Evolutionary conservation across 2,888 invertebrate genomes (phyloP), one percentile per base, ranked within the genome.

Genomic region (Acrobasis consociella): DNA sequence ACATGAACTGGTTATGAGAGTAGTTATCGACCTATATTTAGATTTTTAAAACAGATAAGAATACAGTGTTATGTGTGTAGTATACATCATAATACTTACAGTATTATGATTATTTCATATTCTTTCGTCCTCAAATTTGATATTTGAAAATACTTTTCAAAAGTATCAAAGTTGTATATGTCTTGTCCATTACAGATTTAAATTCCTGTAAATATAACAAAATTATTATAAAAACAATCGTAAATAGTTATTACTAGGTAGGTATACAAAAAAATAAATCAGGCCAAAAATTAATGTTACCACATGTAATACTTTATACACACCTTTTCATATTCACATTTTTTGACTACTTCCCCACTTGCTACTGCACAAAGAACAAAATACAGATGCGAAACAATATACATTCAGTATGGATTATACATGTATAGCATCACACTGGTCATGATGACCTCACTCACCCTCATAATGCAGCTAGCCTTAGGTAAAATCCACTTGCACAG

Each of bases 281-380:
- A 46, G 8, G 8, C 39, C 16, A 46, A 49, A 58, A 50, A 50
- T 22, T 50, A 65, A 66, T 60, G 75, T 64, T 74, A 80, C 80
- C 74, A 74, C 68, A 55, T 11, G 10, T 15, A 71, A 69, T 74
- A 60, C 60, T 62, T 61, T 59, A 65, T 63, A 60, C 69, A 67
- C 62, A 65, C 65, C 59, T 62, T 61, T 31, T 62, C 64, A 64
- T 63, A 64, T 76, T 73, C 73, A 69, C 83, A 83, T 70, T 74
- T 22, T 81, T 82, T 80, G 79, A 73, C 72, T 75, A 76, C 73
- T 73, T 76, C 72, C 69, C 75, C 73, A 67, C 74, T 73, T 71
- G 76, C 77, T 77, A 81, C 77, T 80, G 79, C 72, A 80, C 74
- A 81, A 74, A 78, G 77, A 74, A 67, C 46, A 55, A 65, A 69